Evolutionary conservation across 2,113 vertebrate species (phyloP), one percentile per base, ranked within the genome.

Genomic region (Gasterosteus nipponicus): DNA sequence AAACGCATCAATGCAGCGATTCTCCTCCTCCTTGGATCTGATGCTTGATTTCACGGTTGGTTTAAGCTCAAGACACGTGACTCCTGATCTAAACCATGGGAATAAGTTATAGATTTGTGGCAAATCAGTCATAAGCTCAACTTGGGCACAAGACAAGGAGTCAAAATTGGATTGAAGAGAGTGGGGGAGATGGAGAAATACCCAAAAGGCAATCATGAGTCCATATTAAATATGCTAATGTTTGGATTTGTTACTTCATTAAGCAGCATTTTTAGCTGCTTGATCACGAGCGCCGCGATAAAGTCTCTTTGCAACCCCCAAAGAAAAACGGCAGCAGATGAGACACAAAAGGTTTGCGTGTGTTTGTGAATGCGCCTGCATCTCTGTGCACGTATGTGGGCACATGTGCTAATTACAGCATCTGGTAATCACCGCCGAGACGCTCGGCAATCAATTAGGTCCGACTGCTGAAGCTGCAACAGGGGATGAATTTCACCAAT

Each of bases 231-330:
- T 87, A 92, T 90, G 83, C 73, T 87, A 89, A 93, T 92, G 83
- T 89, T 87, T 83, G 62, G 81, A 94, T 93, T 92, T 92, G 79
- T 88, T 89, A 87, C 89, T 92, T 92, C 92, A 94, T 94, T 93
- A 93, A 87, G 41, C 86, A 84, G 57, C 85, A 75, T 86, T 92
- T 92, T 58, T 74, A 91, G 81, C 77, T 73, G 84, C 77, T 77
- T 89, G 90, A 90, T 92, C 87, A 86, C 72, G 65, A 80, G 78
- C 35, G 75, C 54, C 19, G 72, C 49, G 42, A 42, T 61, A 74
- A 63, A 73, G 73, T 85, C 86, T 82, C 85, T 35, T 58, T 82
- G 42, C 71, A 87, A 85, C 22, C 22, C 22, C 22, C 22, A 26
- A 26, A 26, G 22, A 57, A 15, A 7, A 57, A 63, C 57, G 33